A percentile compares a stretch with the other conserved stretches of the same genome.
phyloP scores from a whole-genome alignment of 2,797 vertebrate genomes.

The Telmatherina bonti region DNA sequence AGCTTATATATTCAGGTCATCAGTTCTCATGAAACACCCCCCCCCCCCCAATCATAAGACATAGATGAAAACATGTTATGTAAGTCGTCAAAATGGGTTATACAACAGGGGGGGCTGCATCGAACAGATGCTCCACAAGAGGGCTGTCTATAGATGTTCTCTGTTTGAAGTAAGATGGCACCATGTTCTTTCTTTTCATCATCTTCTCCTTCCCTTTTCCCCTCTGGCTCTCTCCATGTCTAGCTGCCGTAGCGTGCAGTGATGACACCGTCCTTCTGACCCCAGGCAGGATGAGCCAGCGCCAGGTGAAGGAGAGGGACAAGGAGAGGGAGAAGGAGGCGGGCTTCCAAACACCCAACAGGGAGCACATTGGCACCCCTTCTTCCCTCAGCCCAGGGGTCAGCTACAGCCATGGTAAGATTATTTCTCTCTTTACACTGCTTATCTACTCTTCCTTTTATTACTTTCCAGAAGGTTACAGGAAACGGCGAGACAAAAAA shows the following conservation, averaged over 20 bases:
- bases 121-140: conserved; percentile 24
- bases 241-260: conserved; percentile 83
- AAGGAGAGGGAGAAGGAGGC: conserved; percentile 88
- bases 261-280: conserved; percentile 90
- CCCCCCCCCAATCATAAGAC: conserved; percentile 8
- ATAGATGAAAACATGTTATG: conserved; percentile 27
- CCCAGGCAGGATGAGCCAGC: conserved; percentile 95
- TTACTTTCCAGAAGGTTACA: neutral
- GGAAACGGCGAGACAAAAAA: neutral
- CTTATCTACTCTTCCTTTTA: neutral
- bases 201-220: neutral
- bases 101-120: conserved; percentile 15
- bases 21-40: conserved; percentile 17
- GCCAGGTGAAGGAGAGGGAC: conserved; percentile 86
- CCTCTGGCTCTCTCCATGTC: neutral
- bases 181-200: conserved; percentile 16
- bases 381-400: conserved; percentile 89
- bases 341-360: conserved; percentile 88
- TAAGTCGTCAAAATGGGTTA: conserved; percentile 27
- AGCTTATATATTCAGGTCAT: conserved; percentile 8
- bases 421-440: neutral
- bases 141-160: conserved; percentile 13
- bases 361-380: conserved; percentile 85
- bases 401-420: conserved; percentile 90
- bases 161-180: conserved; percentile 18